These are phyloP conservation scores for Ranitomeya imitator DNA, from an alignment of 2,113 vertebrate genomes.

Conservation along the genomic window DNA sequence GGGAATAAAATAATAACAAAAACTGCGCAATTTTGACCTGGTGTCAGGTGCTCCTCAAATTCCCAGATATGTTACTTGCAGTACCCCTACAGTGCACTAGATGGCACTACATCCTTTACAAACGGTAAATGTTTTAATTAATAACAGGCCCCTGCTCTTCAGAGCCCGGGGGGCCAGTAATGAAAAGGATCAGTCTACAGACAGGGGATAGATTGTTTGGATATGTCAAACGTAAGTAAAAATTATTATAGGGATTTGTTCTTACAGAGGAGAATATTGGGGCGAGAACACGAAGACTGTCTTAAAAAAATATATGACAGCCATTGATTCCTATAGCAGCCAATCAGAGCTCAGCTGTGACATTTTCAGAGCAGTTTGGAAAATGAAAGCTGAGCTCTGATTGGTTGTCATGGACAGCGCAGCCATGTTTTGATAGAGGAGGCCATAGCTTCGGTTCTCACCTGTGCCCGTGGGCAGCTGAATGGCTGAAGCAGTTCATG, in stretches of 20 bases:
- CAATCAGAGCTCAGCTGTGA: no score
- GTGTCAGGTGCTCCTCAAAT: no score
- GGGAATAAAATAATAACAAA: no score
- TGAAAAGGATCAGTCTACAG: neutral
- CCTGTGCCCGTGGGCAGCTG: constrained; percentile 95
- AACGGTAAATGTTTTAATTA: neutral
- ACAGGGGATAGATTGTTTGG: neutral
- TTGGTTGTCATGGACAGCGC: no score
- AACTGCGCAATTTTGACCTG: no score
- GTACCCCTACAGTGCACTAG: neutral
- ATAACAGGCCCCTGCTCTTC: neutral
- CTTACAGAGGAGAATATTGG: neutral
- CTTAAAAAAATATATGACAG: no score
- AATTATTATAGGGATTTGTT: neutral
- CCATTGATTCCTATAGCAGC: no score
- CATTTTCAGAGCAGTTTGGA: no score
- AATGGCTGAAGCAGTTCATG: constrained; percentile 98
- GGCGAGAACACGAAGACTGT: no score
- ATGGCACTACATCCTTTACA: neutral
- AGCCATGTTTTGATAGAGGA: no score
- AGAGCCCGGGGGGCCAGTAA: neutral
- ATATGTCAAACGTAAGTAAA: neutral
- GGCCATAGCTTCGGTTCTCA: constrained; percentile 57
- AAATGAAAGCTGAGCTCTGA: no score
- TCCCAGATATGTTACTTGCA: neutral